Conservation (phyloP, 92 coral and sea anemone genomes). For the Bergia sp. region DNA sequence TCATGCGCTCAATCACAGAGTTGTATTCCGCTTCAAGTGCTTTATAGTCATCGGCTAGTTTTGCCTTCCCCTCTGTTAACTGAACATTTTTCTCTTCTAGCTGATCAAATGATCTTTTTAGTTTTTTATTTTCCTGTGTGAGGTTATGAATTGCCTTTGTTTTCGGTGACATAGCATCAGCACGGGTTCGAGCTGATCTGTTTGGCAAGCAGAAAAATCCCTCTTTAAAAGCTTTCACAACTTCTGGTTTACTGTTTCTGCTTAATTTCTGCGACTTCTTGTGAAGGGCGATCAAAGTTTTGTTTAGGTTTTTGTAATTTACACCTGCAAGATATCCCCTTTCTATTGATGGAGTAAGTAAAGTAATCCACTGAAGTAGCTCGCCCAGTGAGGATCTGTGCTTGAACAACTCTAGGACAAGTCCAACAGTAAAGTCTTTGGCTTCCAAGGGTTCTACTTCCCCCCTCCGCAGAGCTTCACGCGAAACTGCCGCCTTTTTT, state of each 20-base stretch:
- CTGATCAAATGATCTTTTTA: constrained; percentile 14
- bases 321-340: no score
- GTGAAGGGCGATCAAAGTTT: no score
- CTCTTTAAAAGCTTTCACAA: constrained; percentile 17
- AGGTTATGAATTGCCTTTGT: constrained; percentile 21
- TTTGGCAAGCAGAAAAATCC: constrained; percentile 3
- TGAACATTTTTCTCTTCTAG: background rate
- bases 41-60: background rate
- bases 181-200: background rate
- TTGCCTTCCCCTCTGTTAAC: background rate
- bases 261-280: no score
- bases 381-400: no score
- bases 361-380: no score
- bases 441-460: no score
- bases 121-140: constrained; percentile 1
- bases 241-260: constrained; percentile 3
- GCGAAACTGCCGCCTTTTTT: no score
- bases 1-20: background rate
- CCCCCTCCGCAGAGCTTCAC: no score
- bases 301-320: no score
- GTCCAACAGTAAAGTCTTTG: no score
- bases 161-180: constrained; percentile 27
- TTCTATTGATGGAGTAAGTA: no score
- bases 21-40: constrained; percentile 1
- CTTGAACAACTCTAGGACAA: no score